Conservation (phyloP, 2,888 invertebrate species). For the Hirtodrosophila duncani region DNA sequence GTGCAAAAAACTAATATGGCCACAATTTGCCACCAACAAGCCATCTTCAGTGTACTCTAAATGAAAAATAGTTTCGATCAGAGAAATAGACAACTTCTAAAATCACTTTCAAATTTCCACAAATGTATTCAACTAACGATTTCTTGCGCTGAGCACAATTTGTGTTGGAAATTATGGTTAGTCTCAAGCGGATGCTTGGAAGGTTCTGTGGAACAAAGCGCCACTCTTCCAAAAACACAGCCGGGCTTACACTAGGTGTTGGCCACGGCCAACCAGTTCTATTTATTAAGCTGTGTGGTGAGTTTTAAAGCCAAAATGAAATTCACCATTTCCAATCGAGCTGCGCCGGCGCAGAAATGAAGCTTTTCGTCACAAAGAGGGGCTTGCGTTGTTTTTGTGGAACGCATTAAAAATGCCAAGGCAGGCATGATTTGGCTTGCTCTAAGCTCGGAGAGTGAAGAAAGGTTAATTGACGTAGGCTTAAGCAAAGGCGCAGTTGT, state of each 20-base stretch:
- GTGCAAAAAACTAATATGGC: slow-evolving; percentile 75
- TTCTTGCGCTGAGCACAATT: too few relatives aligned
- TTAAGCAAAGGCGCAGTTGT: slow-evolving; percentile 52
- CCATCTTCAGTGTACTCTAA: slow-evolving; percentile 74
- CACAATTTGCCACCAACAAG: slow-evolving; percentile 76
- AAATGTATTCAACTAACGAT: not conserved
- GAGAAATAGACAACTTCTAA: not conserved
- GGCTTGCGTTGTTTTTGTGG: slow-evolving; percentile 37
- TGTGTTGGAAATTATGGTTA: too few relatives aligned
- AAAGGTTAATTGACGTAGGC: slow-evolving; percentile 70
- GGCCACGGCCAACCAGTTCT: slow-evolving; percentile 77
- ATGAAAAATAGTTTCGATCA: slow-evolving; percentile 32
- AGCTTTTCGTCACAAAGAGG: slow-evolving; percentile 53
- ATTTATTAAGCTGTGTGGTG: slow-evolving; percentile 79
- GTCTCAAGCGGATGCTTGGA: too few relatives aligned
- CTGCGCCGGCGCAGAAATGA: slow-evolving; percentile 41
- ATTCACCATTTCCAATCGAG: slow-evolving; percentile 18
- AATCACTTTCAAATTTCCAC: slow-evolving; percentile 12
- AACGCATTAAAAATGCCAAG: slow-evolving; percentile 56
- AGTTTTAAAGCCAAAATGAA: slow-evolving; percentile 20
- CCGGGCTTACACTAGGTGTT: slow-evolving; percentile 79
- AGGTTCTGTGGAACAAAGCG: too few relatives aligned
- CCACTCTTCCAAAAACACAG: slow-evolving; percentile 78
- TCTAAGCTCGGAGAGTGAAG: slow-evolving; percentile 34
- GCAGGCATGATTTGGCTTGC: slow-evolving; percentile 14